Base-by-base conservation (phyloP, 2,113 vertebrate species). In the Galemys pyrenaicus region DNA sequence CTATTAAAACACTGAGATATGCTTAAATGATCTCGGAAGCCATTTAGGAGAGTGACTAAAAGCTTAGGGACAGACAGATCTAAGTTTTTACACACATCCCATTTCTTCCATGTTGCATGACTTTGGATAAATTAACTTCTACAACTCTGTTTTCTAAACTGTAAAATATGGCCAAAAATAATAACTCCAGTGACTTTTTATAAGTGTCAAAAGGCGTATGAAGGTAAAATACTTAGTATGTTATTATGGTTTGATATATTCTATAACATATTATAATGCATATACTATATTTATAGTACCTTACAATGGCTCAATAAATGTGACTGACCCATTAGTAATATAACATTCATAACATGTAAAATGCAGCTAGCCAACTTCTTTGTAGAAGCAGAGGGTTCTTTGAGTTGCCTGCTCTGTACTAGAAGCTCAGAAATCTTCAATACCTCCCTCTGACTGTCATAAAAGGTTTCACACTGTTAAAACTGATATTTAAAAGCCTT, bases 61-160 rank as follows among this genome's bases (percentile, higher is more conserved):
- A 80, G 19, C 20, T 75, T 46, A 46, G 13, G 44, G 20, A 79
- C 28, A 88, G 39, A 80, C 26, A 56, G 54, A 67, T 16, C 17
- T 39, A 22, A 0, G 12, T 64, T 85, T 85, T 71, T 81, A 37
- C 12, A 15, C 3, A 12, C 2, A 32, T 2, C 71, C 22, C 73
- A 41, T 37, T 26, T 58, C 46, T 73, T 73, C n/a, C 2, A 70
- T 32, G 19, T 3, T 32, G 37, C 6, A 16, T 82, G 58, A n/a
- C 20, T 65, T 82, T 41, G 49, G 28, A 5, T 28, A 39, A 46
- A 0, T 93, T 58, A 82, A 71, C 28, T 86, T 75, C 10, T 49
- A 3, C 8, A 71, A 77, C 56, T 92, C 49, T 46, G 58, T 83
- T 84, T 94, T 87, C 32, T 60, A 67, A 84, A 77, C 80, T 80